phyloP scores from a whole-genome alignment of 2,888 invertebrate genomes.

The Drosophila aldrichi region DNA sequence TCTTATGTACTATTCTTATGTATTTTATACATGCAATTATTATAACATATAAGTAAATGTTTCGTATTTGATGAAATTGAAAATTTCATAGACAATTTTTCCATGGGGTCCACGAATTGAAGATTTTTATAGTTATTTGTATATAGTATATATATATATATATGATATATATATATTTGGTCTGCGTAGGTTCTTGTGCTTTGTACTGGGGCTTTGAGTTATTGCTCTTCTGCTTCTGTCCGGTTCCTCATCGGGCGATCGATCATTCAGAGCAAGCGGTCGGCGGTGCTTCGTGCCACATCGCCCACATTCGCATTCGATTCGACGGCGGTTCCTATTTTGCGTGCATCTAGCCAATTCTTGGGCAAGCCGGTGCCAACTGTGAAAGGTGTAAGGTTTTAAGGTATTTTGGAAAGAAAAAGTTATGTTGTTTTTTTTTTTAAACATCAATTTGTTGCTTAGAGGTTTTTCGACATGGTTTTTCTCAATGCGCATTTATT shows the following conservation, averaged over 20 bases:
- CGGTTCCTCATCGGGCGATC: background rate
- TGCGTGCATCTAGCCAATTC: slow-evolving; percentile 65
- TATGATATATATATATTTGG: slow-evolving; percentile 1
- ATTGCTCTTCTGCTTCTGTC: slow-evolving; percentile 6
- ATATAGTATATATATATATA: background rate
- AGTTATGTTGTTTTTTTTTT: slow-evolving; percentile 1
- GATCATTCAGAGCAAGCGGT: slow-evolving; percentile 60
- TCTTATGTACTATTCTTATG: slow-evolving; percentile 79
- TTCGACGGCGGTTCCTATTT: slow-evolving; percentile 48
- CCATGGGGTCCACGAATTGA: slow-evolving; percentile 1
- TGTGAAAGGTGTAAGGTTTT: slow-evolving; percentile 59
- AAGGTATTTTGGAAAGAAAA: slow-evolving; percentile 10
- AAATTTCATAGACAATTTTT: slow-evolving; percentile 10
- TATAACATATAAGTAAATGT: slow-evolving; percentile 75
- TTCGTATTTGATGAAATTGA: slow-evolving; percentile 63
- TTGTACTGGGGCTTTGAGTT: slow-evolving; percentile 49
- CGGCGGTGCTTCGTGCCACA: slow-evolving; percentile 75
- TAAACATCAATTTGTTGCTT: slow-evolving; percentile 13
- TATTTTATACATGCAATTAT: slow-evolving; percentile 78
- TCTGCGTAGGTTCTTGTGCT: slow-evolving; percentile 19
- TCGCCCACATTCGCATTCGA: slow-evolving; percentile 69
- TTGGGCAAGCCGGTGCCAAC: slow-evolving; percentile 74
- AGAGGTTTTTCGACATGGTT: slow-evolving; percentile 19
- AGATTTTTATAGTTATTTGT: background rate
- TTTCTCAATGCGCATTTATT: slow-evolving; percentile 78